phyloP scores from a whole-genome alignment of 2,888 invertebrate genomes.

The Artemia sinica region DNA sequence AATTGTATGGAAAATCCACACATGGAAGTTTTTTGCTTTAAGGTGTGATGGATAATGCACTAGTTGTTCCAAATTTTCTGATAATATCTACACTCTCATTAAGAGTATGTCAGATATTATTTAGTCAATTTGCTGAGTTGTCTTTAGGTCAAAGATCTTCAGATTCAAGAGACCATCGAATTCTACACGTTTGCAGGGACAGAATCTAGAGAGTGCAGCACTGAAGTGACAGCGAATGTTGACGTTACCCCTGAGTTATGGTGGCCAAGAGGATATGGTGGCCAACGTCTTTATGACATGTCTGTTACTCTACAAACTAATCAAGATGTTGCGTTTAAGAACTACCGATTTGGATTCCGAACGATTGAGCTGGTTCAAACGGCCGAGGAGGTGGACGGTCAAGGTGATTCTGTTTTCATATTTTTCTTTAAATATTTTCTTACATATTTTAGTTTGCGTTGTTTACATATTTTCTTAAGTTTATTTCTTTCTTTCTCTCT shows the following conservation, averaged over 20 bases:
- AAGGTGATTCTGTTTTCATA: not conserved
- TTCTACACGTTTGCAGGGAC: not conserved
- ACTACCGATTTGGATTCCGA: constrained; percentile 58
- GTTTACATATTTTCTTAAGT: too few relatives aligned
- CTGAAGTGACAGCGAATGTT: not conserved
- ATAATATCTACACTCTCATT: too few relatives aligned
- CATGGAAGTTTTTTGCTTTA: too few relatives aligned
- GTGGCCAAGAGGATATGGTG: constrained; percentile 92
- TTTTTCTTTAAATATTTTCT: too few relatives aligned
- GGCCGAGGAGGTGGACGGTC: constrained; percentile 28
- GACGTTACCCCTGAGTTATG: constrained; percentile 42
- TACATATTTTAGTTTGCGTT: too few relatives aligned
- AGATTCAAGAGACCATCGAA: not conserved
- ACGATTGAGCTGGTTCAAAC: constrained; percentile 65
- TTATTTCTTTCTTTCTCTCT: too few relatives aligned
- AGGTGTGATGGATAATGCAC: too few relatives aligned
- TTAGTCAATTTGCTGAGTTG: too few relatives aligned
- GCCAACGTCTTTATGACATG: constrained; percentile 50
- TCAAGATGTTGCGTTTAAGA: constrained; percentile 30
- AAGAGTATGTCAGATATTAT: too few relatives aligned
- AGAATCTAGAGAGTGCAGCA: not conserved
- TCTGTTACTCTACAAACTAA: constrained; percentile 14
- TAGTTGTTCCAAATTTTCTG: too few relatives aligned
- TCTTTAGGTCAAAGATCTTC: not conserved
- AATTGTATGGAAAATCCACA: too few relatives aligned